phyloP scores from a whole-genome alignment of 2,797 vertebrate species.

The Enoplosus armatus region DNA sequence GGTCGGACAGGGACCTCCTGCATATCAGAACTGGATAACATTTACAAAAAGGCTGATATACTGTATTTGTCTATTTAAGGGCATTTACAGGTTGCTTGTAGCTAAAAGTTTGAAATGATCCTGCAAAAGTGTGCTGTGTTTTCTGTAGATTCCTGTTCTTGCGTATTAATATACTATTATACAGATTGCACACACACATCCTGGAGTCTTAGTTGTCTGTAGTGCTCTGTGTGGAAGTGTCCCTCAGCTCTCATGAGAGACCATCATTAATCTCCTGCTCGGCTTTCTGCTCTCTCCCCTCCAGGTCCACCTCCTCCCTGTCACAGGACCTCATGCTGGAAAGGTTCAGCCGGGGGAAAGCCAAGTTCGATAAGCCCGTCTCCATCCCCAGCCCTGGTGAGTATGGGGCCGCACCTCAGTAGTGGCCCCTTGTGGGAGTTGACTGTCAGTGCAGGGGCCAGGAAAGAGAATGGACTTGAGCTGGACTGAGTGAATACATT shows the following conservation, averaged over 20 bases:
- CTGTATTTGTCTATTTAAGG: background rate
- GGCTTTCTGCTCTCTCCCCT: slow-evolving; percentile 36
- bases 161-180: background rate
- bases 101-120: background rate
- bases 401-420: slow-evolving; percentile 53
- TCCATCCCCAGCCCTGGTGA: slow-evolving; percentile 87
- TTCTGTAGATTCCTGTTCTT: background rate
- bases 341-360: slow-evolving; percentile 84
- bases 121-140: background rate
- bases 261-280: slow-evolving; percentile 16
- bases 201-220: background rate
- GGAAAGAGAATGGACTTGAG: slow-evolving; percentile 9
- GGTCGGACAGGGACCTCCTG: background rate
- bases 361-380: slow-evolving; percentile 86
- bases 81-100: background rate
- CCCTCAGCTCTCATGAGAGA: slow-evolving; percentile 8
- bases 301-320: slow-evolving; percentile 85
- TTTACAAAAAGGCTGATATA: background rate
- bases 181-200: slow-evolving; percentile 1
- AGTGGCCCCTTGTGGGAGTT: slow-evolving; percentile 65
- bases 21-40: background rate
- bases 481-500: slow-evolving; percentile 50
- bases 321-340: slow-evolving; percentile 88
- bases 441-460: slow-evolving; percentile 34
- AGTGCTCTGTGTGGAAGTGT: background rate